Evolutionary conservation across 2,888 invertebrate genomes (phyloP), one percentile per base, ranked within the genome.

Genomic region (Dermolepida albohirtum): DNA sequence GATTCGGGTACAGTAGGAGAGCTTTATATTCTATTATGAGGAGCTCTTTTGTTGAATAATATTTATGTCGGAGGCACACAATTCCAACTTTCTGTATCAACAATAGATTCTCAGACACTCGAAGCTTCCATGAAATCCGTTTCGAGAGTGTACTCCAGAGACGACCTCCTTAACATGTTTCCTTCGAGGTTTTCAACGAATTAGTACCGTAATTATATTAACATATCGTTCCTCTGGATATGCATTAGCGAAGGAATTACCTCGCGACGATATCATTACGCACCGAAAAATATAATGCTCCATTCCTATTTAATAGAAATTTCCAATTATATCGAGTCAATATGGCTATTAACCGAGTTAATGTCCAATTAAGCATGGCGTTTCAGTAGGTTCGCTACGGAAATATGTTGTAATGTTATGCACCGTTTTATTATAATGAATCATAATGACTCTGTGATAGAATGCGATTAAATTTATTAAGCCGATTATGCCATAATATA

Each of bases 51-150:
- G 79, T 80, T 78, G 76, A 79, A 79, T 78, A 80, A 80, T 80
- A 80, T 80, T 80, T 79, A 78, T 79, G 78, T 79, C 80, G 78
- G 78, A 74, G 74, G 75, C 78, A 78, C 77, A 77, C 78, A 78
- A 78, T 78, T 79, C 77, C 74, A 77, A 78, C 77, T 79, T 78
- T 77, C 78, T 77, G 73, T 77, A 78, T 80, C 79, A 80, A 80
- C 79, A 80, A 80, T 79, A 74, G 79, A 72, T 74, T 77, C 74
- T 71, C 71, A 75, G 74, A 74, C 77, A 77, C 76, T 78, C 75
- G 74, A 71, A 71, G 74, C 72, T 76, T 73, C 73, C 75, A 73
- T 71, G 69, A 73, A 72, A 71, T 72, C 73, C 71, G 72, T 71
- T 71, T 57, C 69, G 73, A 76, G 74, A 72, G 74, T 72, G 75